Percentiles rank a stretch among this genome's conserved stretches.
phyloP scores from a whole-genome alignment of 2,113 vertebrate genomes.

The Phrynocephalus versicolor region DNA sequence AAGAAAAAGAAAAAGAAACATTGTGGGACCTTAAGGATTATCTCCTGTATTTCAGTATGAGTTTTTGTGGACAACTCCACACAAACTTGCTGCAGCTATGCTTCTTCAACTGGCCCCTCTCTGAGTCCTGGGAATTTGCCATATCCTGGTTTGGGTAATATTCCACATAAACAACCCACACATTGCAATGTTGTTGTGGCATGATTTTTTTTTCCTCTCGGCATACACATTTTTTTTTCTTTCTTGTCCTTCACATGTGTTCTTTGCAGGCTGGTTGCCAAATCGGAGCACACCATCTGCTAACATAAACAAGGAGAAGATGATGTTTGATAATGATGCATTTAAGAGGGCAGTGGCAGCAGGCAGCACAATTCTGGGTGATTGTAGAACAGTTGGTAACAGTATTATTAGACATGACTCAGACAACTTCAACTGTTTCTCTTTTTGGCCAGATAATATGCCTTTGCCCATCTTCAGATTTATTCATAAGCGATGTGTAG shows the following conservation, averaged over 20 bases:
- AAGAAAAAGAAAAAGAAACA: no score
- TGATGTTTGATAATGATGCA: slow-evolving; percentile 12
- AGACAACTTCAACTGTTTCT: not conserved
- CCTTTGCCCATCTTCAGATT: not conserved
- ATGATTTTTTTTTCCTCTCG: no score
- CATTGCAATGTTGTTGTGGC: not conserved
- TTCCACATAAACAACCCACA: not conserved
- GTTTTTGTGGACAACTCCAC: no score
- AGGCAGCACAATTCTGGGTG: slow-evolving; percentile 2
- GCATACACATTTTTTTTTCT: not conserved
- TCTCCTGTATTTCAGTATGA: no score
- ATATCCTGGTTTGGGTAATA: no score
- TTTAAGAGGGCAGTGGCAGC: not conserved
- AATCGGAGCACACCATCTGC: not conserved
- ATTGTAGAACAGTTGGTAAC: not conserved
- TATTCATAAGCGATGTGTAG: not conserved
- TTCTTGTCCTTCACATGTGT: not conserved
- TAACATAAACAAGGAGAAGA: not conserved
- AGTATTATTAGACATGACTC: slow-evolving; percentile 16
- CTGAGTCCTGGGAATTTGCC: no score
- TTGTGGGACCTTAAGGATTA: no score
- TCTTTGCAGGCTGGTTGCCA: not conserved
- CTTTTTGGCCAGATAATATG: not conserved
- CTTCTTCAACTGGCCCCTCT: no score
- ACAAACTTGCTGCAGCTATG: no score